A percentile compares a stretch with the other conserved stretches of the same genome.
These are phyloP conservation scores for Limnephilus rhombicus DNA, from an alignment of 2,888 invertebrate species.

Conservation along the genomic window DNA sequence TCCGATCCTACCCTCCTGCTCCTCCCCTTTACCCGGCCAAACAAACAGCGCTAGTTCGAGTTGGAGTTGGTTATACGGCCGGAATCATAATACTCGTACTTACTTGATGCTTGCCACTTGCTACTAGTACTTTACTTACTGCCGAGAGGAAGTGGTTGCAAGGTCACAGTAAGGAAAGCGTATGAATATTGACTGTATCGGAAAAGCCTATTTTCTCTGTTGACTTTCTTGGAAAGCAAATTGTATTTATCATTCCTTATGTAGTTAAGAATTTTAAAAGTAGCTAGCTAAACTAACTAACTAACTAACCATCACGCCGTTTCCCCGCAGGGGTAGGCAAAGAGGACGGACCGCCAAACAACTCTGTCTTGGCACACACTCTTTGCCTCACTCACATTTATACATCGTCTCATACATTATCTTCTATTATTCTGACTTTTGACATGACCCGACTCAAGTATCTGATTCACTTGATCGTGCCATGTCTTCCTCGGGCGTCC, in stretches of 20 bases:
- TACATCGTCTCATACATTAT: no score
- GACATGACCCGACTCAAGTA: no score
- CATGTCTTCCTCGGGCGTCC: no score
- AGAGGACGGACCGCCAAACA: no score
- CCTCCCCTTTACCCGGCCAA: constrained; percentile 38
- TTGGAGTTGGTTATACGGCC: constrained; percentile 3
- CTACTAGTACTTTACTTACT: not conserved
- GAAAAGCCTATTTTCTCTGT: not conserved
- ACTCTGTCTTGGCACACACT: no score
- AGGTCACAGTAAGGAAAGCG: not conserved
- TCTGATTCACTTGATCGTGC: no score
- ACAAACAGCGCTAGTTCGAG: constrained; percentile 20
- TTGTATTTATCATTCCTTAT: not conserved
- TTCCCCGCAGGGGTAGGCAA: no score
- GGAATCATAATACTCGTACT: constrained; percentile 8
- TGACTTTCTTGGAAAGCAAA: not conserved
- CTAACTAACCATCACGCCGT: no score
- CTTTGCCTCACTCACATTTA: no score
- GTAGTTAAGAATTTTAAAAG: not conserved
- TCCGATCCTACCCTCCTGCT: not conserved
- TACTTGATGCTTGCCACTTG: not conserved
- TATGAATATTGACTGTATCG: not conserved
- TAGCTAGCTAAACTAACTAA: no score
- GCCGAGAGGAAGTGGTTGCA: not conserved
- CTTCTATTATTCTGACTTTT: no score